These are phyloP conservation scores for Platyrinchus mystaceus DNA, from an alignment of 2,797 vertebrate species.

Conservation along the genomic window DNA sequence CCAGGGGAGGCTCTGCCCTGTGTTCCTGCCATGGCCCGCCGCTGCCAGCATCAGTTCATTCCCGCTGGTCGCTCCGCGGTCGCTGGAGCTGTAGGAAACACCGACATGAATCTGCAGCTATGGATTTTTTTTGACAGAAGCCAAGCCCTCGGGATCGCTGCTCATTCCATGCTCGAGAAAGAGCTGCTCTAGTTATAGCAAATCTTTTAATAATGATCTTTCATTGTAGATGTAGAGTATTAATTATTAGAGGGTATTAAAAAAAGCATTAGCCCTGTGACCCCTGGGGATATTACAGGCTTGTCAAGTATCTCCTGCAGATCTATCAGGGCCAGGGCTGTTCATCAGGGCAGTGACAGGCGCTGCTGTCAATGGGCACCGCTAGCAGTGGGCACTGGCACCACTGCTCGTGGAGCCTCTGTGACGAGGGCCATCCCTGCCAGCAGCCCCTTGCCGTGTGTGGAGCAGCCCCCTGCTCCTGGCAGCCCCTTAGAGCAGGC, in stretches of 20 bases:
- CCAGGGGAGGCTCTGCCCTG: fast-evolving
- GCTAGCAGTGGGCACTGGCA: background rate
- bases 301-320: background rate
- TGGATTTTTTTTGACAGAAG: conserved; percentile 51
- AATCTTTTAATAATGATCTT: conserved; percentile 51
- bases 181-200: conserved; percentile 14
- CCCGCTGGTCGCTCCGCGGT: background rate
- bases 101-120: conserved; percentile 39
- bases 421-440: fast-evolving
- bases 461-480: background rate
- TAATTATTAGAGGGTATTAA: conserved; percentile 50
- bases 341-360: background rate
- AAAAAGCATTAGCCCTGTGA: conserved; percentile 21
- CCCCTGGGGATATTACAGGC: background rate
- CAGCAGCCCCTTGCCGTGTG: background rate
- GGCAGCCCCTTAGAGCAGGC: background rate
- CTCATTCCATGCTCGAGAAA: conserved; percentile 1
- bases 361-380: background rate
- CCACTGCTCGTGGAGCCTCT: fast-evolving
- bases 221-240: conserved; percentile 42
- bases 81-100: conserved; percentile 17
- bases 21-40: fast-evolving
- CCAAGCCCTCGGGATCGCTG: conserved; percentile 22
- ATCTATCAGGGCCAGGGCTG: fast-evolving
- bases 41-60: background rate